These are phyloP conservation scores for Eptesicus fuscus DNA, from an alignment of 2,113 vertebrate species.

Conservation along the genomic window DNA sequence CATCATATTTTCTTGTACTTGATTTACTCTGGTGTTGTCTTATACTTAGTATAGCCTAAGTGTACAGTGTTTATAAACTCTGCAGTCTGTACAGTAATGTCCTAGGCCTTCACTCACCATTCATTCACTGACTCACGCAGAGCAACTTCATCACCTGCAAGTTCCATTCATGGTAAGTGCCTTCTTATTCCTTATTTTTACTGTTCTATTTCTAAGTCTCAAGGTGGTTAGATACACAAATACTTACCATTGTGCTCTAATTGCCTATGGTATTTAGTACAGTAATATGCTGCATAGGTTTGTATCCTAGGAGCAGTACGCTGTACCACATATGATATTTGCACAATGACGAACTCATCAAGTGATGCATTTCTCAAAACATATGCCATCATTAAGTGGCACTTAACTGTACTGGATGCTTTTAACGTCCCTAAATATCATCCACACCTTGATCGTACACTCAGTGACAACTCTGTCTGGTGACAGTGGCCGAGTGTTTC, in stretches of 20 bases:
- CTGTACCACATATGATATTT: not conserved
- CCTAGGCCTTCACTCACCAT: not conserved
- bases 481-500: conserved; percentile 51
- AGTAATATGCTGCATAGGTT: not conserved
- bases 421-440: not conserved
- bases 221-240: not conserved
- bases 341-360: not conserved
- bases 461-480: conserved; percentile 54
- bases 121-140: not conserved
- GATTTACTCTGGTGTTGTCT: not conserved
- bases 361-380: not conserved
- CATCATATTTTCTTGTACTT: not conserved
- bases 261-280: not conserved
- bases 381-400: not conserved
- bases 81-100: not conserved
- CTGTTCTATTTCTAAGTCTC: not conserved
- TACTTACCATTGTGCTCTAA: not conserved
- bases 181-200: not conserved
- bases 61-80: not conserved
- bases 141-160: not conserved
- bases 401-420: not conserved
- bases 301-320: not conserved
- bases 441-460: conserved; percentile 48
- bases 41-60: not conserved
- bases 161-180: not conserved